These are phyloP conservation scores for Phylloscopus collybita DNA, from an alignment of 2,797 vertebrate species.

Conservation along the genomic window DNA sequence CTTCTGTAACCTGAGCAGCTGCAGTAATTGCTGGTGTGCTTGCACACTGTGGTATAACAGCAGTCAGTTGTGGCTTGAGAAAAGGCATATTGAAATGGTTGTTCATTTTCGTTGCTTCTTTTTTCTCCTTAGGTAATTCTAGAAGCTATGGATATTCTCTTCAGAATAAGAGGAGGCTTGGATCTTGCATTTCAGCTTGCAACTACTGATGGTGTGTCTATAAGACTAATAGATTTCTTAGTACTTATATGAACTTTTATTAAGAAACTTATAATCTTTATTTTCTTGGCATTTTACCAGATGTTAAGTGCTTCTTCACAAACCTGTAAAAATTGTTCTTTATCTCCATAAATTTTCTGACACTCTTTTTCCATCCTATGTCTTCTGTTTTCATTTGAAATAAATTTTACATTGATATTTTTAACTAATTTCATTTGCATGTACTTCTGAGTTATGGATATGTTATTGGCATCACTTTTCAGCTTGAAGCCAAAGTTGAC, in stretches of 20 bases:
- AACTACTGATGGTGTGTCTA: constrained; percentile 83
- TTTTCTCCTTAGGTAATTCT: constrained; percentile 61
- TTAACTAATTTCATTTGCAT: background rate
- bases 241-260: background rate
- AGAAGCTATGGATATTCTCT: constrained; percentile 78
- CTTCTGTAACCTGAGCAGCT: background rate
- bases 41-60: background rate
- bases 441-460: background rate
- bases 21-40: background rate
- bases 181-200: constrained; percentile 88
- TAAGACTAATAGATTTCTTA: background rate
- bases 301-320: background rate
- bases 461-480: background rate
- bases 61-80: background rate
- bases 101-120: background rate
- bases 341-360: background rate
- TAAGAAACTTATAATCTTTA: background rate
- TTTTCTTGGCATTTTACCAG: background rate
- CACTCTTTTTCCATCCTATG: background rate
- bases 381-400: background rate
- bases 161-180: constrained; percentile 87
- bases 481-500: background rate
- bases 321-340: background rate
- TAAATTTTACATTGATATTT: background rate
- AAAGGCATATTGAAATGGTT: background rate